These are phyloP conservation scores for Tuberolachnus salignus DNA, from an alignment of 2,888 invertebrate species.

Conservation along the genomic window DNA sequence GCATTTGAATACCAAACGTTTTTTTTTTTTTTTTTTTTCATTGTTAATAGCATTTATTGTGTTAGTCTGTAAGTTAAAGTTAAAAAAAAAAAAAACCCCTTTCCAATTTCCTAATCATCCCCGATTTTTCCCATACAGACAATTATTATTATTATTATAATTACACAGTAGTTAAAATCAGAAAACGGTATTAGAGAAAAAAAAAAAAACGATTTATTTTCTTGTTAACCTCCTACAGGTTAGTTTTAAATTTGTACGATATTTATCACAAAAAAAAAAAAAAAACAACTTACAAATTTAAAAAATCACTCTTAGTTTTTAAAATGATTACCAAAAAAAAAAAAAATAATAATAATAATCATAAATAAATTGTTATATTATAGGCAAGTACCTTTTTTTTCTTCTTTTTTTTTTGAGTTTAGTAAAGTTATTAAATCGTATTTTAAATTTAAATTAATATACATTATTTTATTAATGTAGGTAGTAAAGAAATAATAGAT, in stretches of 20 bases:
- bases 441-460: background rate
- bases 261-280: background rate
- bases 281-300: background rate
- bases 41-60: background rate
- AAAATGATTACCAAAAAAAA: conserved; percentile 17
- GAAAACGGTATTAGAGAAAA: background rate
- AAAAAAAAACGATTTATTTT: background rate
- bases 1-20: background rate
- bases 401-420: no score
- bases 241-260: background rate
- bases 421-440: background rate
- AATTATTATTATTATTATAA: background rate
- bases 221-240: background rate
- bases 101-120: background rate
- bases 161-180: background rate
- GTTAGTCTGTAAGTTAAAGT: background rate
- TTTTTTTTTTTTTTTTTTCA: background rate
- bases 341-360: no score
- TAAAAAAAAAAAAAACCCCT: background rate
- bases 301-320: background rate
- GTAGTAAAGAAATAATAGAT: background rate
- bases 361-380: background rate
- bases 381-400: no score
- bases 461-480: background rate
- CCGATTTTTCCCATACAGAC: background rate